Conservation (phyloP, 1,140 invertebrate genomes). For the Drosophila novamexicana region DNA sequence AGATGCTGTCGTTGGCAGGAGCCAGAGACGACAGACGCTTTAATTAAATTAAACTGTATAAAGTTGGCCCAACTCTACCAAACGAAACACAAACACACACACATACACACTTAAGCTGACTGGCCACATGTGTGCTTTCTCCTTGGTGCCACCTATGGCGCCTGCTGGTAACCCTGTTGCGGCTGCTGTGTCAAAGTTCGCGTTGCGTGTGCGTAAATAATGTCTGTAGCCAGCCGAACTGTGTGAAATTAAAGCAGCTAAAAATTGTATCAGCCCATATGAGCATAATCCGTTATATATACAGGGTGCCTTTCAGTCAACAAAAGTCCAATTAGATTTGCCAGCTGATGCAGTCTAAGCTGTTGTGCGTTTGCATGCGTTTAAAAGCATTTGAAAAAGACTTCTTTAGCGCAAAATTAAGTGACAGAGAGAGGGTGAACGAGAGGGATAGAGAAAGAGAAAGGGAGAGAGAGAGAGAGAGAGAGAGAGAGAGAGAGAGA, state of each 20-base stretch:
- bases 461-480: not conserved
- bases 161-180: not conserved
- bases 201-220: conserved; percentile 47
- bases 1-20: conserved; percentile 52
- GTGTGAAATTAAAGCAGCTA: conserved; percentile 59
- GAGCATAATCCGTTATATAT: conserved; percentile 27
- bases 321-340: conserved; percentile 16
- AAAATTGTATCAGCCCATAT: conserved; percentile 50
- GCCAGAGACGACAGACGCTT: conserved; percentile 50
- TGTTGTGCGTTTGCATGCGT: not conserved
- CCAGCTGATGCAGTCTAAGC: conserved; percentile 3
- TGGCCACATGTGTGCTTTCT: conserved; percentile 39
- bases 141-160: conserved; percentile 17
- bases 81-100: conserved; percentile 16
- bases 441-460: not conserved
- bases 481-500: not conserved
- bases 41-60: conserved; percentile 77
- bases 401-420: not conserved
- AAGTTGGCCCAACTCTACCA: conserved; percentile 58
- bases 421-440: not conserved
- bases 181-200: conserved; percentile 63
- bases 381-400: not conserved
- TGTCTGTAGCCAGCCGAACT: conserved; percentile 66
- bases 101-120: conserved; percentile 17
- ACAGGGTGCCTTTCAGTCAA: conserved; percentile 23